phyloP scores from a whole-genome alignment of 64 coral and sea anemone genomes.

The Orbicella faveolata region DNA sequence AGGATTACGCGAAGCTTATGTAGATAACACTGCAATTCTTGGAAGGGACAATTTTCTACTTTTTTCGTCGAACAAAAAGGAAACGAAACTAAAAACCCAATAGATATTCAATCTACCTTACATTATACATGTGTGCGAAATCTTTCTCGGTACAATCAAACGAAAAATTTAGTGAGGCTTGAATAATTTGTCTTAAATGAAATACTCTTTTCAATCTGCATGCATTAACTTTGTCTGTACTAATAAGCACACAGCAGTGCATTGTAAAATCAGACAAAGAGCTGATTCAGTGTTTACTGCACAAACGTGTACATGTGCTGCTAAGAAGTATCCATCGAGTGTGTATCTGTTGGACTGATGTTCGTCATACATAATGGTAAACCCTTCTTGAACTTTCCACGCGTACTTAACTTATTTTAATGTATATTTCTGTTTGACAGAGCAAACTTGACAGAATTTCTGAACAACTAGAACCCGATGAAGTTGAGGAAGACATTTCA shows the following conservation, averaged over 20 bases:
- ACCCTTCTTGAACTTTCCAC: too few relatives aligned
- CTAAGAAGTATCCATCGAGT: background rate
- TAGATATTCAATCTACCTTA: too few relatives aligned
- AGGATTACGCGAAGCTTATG: too few relatives aligned
- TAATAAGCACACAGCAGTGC: background rate
- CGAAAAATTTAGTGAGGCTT: background rate
- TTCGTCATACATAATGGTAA: background rate
- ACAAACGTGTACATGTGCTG: background rate
- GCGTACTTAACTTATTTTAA: background rate
- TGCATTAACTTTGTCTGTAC: background rate
- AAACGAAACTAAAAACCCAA: too few relatives aligned
- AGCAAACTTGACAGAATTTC: conserved; percentile 67
- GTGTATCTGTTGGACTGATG: background rate
- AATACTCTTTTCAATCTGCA: background rate
- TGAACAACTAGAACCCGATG: conserved; percentile 79
- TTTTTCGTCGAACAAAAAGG: too few relatives aligned
- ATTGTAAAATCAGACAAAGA: background rate
- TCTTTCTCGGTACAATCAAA: too few relatives aligned
- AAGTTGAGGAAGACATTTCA: conserved; percentile 90
- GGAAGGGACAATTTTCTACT: too few relatives aligned
- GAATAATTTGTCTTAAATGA: background rate
- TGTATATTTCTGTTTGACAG: conserved; percentile 31
- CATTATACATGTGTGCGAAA: too few relatives aligned
- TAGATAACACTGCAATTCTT: too few relatives aligned
- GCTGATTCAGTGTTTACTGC: background rate